A percentile compares a stretch with the other conserved stretches of the same genome.
These are phyloP conservation scores for Blastobasis adustella DNA, from an alignment of 2,888 invertebrate genomes.

Conservation along the genomic window DNA sequence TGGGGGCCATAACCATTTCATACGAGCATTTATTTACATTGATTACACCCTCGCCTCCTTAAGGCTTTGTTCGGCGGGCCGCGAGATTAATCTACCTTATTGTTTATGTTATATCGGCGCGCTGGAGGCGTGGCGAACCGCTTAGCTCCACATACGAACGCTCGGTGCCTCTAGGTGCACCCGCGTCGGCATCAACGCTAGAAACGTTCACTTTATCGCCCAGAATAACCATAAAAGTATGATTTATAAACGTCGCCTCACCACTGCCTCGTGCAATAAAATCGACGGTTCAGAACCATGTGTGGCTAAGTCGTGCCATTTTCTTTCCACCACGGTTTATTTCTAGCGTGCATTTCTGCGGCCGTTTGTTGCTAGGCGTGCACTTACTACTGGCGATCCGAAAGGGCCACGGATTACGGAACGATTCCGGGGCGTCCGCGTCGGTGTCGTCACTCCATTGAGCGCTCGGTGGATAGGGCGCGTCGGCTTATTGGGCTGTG, in stretches of 20 bases:
- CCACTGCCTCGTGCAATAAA: conserved; percentile 51
- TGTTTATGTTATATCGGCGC: conserved; percentile 9
- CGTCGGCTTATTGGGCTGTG: too few relatives aligned
- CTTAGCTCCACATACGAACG: conserved; percentile 20
- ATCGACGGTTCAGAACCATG: conserved; percentile 40
- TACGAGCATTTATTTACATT: conserved; percentile 1
- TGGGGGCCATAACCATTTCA: background rate
- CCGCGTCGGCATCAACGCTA: conserved; percentile 24
- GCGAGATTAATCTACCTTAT: conserved; percentile 5
- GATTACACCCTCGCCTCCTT: conserved; percentile 4
- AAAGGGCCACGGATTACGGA: too few relatives aligned
- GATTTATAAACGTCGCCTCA: conserved; percentile 60
- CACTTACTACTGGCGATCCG: too few relatives aligned
- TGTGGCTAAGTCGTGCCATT: conserved; percentile 37
- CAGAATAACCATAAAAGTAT: conserved; percentile 60
- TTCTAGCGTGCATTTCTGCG: conserved; percentile 20
- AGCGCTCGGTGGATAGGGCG: too few relatives aligned
- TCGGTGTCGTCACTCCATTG: too few relatives aligned
- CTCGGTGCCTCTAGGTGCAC: conserved; percentile 21
- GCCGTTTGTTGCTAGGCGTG: too few relatives aligned
- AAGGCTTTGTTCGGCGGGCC: conserved; percentile 2
- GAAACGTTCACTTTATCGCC: conserved; percentile 48
- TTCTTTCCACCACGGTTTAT: conserved; percentile 33
- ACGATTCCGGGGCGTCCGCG: too few relatives aligned
- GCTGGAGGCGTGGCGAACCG: conserved; percentile 21